Evolutionary conservation across 2,113 vertebrate species (phyloP), one percentile per base, ranked within the genome.

Genomic region (Callipepla californica): DNA sequence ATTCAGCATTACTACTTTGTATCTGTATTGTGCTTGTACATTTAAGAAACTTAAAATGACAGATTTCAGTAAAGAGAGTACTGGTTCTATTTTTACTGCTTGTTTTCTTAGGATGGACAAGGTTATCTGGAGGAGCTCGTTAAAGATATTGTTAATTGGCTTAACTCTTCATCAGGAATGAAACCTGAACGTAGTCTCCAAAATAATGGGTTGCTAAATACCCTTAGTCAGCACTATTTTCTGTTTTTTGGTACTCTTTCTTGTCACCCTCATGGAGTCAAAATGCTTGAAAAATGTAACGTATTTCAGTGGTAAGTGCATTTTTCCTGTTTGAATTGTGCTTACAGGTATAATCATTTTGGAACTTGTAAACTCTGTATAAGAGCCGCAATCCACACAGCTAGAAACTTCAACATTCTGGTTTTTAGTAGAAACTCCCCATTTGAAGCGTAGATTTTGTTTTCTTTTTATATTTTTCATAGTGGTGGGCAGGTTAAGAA

Each of bases 181-280:
- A 99, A 99, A 96, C 98, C 99, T 3, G 99, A 99, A 95, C 98
- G 98, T 89, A 98, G 98, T 93, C 98, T 99, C 89, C 99, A 99
- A 90, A 99, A 98, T 91, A 99, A 99, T 66, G 99, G 99, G 34
- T 98, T 99, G 87, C 97, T 99, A 93, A 99, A 98, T 94, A 99
- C 99, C 7, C 98, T 99, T 92, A 99, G 99, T 97, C 99, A 99
- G 97, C 98, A 99, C 98, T 99, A 99, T 98, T 99, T 99, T 95
- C 98, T 99, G 65, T 99, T 99, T 97, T 98, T 99, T 92, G 99
- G 99, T 95, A 98, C 99, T 15, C 98, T 99, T n/a, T 99, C 99
- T 83, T 98, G 99, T 84, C 98, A 99, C 90, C 98, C 98, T 44
- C 98, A 99, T 81, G 99, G 99, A 85, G 99, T 99, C 89, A 99